phyloP scores from a whole-genome alignment of 2,888 invertebrate species.

The Zeuzera pyrina region DNA sequence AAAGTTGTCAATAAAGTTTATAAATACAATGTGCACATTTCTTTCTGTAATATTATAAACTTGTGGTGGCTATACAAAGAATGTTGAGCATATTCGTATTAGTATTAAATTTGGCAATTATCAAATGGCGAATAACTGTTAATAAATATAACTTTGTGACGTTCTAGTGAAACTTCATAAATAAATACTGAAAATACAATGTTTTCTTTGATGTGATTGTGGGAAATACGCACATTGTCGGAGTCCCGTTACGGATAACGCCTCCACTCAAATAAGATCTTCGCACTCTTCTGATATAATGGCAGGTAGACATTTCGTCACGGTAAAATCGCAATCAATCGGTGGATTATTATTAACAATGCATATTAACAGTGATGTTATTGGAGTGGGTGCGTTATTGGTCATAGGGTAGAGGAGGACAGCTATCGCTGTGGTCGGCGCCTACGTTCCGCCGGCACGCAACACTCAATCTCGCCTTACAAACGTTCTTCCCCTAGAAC shows the following conservation, averaged over 20 bases:
- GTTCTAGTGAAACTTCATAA: constrained; percentile 27
- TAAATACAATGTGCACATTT: constrained; percentile 63
- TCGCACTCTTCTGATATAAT: too few relatives aligned
- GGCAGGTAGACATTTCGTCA: too few relatives aligned
- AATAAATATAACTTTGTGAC: constrained; percentile 48
- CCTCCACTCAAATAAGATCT: constrained; percentile 25
- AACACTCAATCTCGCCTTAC: constrained; percentile 85
- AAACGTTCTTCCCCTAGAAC: constrained; percentile 87
- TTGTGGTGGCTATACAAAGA: constrained; percentile 35
- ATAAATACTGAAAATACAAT: constrained; percentile 24
- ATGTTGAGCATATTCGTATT: too few relatives aligned
- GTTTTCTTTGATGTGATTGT: constrained; percentile 19
- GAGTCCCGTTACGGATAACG: constrained; percentile 25
- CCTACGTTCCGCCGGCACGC: constrained; percentile 51
- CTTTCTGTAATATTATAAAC: constrained; percentile 24
- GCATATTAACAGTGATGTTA: not conserved
- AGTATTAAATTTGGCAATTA: too few relatives aligned
- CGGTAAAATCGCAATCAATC: too few relatives aligned
- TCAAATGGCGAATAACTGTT: constrained; percentile 3
- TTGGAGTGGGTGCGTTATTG: not conserved
- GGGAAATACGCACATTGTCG: constrained; percentile 59
- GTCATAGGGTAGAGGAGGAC: constrained; percentile 6
- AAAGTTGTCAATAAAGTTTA: constrained; percentile 50
- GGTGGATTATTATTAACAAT: too few relatives aligned
- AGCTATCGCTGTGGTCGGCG: constrained; percentile 24